A percentile compares a stretch with the other conserved stretches of the same genome.
Evolutionary conservation across 2,113 vertebrate genomes (phyloP).

Genomic region (Prionailurus viverrinus): DNA sequence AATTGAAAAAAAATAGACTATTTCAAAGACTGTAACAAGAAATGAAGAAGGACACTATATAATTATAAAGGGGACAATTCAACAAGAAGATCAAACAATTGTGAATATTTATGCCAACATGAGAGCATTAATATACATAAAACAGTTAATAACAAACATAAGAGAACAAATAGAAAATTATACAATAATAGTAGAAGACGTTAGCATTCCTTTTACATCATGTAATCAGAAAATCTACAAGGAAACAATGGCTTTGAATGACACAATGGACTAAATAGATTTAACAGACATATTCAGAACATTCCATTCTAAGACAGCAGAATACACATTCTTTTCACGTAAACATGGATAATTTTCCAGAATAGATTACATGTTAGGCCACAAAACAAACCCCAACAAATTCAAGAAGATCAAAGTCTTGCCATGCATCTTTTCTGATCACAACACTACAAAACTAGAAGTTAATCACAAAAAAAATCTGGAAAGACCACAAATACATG

Average conservation of each 20-base stretch:
- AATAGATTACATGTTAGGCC: no score
- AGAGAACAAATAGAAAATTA: background rate
- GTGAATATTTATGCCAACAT: background rate
- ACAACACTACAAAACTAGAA: no score
- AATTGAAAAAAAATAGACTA: background rate
- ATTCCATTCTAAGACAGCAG: background rate
- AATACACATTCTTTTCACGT: background rate
- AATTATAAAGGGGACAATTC: background rate
- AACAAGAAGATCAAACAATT: background rate
- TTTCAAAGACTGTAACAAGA: no score
- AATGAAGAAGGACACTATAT: background rate
- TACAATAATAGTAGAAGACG: background rate
- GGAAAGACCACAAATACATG: no score
- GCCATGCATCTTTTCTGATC: no score
- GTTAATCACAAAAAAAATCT: no score
- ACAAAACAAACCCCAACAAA: no score
- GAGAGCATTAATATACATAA: background rate
- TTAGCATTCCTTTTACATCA: background rate
- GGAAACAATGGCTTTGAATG: background rate
- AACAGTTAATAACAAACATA: background rate
- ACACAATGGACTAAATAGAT: background rate
- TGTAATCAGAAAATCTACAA: background rate
- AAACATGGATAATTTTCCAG: no score
- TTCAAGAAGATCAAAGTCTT: no score
- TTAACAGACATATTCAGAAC: no score